These are phyloP conservation scores for Balaeniceps rex DNA, from an alignment of 2,113 vertebrate species.

Conservation along the genomic window DNA sequence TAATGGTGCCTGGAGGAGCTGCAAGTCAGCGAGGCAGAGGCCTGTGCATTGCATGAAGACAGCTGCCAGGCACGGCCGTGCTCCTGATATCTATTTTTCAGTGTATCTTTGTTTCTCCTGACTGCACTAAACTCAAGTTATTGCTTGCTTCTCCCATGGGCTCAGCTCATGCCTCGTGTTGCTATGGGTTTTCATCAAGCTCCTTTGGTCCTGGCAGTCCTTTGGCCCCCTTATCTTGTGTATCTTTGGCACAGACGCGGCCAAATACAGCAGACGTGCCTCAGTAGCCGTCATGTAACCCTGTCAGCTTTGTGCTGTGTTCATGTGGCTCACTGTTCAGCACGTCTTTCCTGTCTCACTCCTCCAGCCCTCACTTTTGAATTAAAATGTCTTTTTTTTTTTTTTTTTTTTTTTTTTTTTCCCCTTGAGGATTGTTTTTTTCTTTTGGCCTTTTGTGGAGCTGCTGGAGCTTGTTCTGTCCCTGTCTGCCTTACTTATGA, in stretches of 20 bases:
- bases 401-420: too few relatives aligned
- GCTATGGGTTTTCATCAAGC: background rate
- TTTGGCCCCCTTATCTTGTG: background rate
- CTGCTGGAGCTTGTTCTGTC: background rate
- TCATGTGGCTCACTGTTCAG: background rate
- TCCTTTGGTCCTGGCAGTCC: background rate
- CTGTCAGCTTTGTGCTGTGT: background rate
- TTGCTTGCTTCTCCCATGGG: background rate
- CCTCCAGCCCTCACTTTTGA: background rate
- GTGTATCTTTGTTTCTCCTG: background rate
- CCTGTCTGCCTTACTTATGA: background rate
- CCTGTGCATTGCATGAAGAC: background rate
- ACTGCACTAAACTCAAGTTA: background rate
- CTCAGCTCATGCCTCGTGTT: background rate
- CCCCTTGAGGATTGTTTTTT: background rate
- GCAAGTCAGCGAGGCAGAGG: background rate
- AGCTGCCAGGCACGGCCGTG: background rate
- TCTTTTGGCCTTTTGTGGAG: background rate
- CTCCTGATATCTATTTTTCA: background rate
- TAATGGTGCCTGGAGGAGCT: background rate
- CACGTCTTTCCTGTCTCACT: background rate
- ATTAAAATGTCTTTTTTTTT: background rate
- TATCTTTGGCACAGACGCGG: background rate
- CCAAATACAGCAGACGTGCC: background rate
- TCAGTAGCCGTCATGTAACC: background rate